Evolutionary conservation across 2,888 invertebrate genomes (phyloP).

Genomic region (Euphydryas editha): DNA sequence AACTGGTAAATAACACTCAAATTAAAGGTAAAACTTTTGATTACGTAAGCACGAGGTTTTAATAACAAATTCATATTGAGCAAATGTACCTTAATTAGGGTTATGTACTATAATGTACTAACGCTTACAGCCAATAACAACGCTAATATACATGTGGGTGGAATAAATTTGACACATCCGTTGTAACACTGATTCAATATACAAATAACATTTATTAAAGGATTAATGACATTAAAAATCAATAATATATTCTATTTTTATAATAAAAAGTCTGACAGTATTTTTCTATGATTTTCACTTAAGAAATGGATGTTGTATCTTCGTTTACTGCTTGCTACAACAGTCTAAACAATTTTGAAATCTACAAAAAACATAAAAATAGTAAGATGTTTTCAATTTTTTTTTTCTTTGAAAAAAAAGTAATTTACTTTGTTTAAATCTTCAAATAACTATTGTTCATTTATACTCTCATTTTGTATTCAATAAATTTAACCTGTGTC

Average conservation of each 20-base stretch:
- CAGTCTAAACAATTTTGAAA: no score
- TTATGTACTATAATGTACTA: constrained; percentile 19
- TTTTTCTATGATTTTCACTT: no score
- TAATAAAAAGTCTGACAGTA: no score
- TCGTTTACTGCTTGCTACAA: no score
- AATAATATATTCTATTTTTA: no score
- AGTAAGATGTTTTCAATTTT: no score
- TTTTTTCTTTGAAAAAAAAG: no score
- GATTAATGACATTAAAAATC: background rate
- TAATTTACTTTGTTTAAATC: no score
- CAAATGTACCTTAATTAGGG: constrained; percentile 16
- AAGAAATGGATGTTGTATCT: no score
- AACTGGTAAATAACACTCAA: background rate
- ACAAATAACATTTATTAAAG: constrained; percentile 24
- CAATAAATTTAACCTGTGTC: background rate
- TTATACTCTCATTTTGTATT: no score
- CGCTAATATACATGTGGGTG: constrained; percentile 47
- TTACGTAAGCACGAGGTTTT: background rate
- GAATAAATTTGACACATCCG: constrained; percentile 73
- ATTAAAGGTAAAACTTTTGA: background rate
- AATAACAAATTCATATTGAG: background rate
- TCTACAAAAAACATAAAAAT: no score
- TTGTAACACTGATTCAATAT: constrained; percentile 45
- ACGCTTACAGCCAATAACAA: constrained; percentile 23
- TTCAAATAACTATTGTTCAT: no score